Conservation (phyloP, 2,113 vertebrate genomes). For the Parus major region DNA sequence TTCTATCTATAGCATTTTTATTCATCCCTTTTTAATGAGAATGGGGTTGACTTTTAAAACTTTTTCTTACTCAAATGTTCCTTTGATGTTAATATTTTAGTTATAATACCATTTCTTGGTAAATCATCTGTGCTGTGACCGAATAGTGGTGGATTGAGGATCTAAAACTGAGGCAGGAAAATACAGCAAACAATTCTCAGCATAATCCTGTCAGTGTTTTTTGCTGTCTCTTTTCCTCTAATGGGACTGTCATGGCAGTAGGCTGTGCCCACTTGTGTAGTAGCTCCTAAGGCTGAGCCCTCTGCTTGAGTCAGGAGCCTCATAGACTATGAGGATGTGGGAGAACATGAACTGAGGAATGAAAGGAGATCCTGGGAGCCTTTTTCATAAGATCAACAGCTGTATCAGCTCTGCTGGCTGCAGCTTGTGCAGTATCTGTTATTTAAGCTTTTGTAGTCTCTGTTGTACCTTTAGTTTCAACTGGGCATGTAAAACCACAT, state of each 20-base stretch:
- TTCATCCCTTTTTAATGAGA: neutral
- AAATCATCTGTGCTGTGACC: neutral
- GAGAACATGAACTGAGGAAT: neutral
- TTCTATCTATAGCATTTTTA: neutral
- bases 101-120: neutral
- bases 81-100: neutral
- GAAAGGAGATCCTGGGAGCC: neutral
- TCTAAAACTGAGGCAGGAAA: neutral
- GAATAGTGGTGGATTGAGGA: neutral
- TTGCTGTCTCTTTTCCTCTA: neutral
- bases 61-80: neutral
- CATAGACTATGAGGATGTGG: neutral
- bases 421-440: neutral
- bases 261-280: neutral
- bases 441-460: neutral
- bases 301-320: neutral
- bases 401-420: neutral
- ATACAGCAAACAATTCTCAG: neutral
- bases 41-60: neutral
- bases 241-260: neutral
- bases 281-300: neutral
- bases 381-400: neutral
- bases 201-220: neutral
- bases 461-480: neutral
- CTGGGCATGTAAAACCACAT: neutral